These are phyloP conservation scores for Glyptemys insculpta DNA, from an alignment of 2,797 vertebrate genomes.

Conservation along the genomic window DNA sequence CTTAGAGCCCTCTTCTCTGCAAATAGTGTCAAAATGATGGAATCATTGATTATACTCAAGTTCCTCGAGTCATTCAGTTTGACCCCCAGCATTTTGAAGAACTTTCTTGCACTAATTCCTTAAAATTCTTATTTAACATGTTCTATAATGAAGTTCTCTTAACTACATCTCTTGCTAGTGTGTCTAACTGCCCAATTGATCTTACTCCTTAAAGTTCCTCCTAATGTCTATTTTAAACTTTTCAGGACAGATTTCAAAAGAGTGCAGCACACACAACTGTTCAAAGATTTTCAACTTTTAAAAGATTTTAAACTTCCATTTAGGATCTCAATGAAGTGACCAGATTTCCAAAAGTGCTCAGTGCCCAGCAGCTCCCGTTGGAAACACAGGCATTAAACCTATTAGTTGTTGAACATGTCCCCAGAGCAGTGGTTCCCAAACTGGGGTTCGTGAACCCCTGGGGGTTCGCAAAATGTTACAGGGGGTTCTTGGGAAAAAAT, in stretches of 20 bases:
- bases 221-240: not conserved
- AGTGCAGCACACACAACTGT: not conserved
- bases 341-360: not conserved
- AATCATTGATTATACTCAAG: accelerated
- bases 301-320: not conserved
- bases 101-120: not conserved
- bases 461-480: no score
- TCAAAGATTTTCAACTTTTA: not conserved
- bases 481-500: no score
- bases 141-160: not conserved
- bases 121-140: accelerated
- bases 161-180: not conserved
- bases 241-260: not conserved
- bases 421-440: no score
- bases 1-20: not conserved
- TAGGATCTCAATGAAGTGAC: not conserved
- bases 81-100: not conserved
- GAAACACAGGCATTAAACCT: not conserved
- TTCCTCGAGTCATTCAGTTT: not conserved
- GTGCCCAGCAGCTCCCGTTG: not conserved
- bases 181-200: not conserved
- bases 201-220: not conserved
- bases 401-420: accelerated
- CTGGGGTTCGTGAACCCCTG: no score
- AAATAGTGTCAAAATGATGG: not conserved